Conservation (phyloP, 2,888 invertebrate species). For the Ectropis crepuscularia region DNA sequence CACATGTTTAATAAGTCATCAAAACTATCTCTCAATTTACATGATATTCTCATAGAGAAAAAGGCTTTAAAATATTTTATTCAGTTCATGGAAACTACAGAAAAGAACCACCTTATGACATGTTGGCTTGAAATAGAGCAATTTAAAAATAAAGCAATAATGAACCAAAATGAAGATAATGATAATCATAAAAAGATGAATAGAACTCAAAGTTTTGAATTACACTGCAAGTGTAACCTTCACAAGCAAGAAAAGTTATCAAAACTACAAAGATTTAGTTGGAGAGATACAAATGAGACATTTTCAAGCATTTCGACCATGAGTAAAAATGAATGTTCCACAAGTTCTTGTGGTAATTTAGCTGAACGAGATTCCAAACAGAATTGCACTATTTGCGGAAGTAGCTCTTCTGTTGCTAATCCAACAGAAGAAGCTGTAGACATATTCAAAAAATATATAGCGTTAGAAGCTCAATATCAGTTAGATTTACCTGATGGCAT, state of each 20-base stretch:
- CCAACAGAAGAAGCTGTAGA: slow-evolving; percentile 86
- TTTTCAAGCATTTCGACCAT: slow-evolving; percentile 48
- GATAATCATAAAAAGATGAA: slow-evolving; percentile 59
- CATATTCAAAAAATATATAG: slow-evolving; percentile 92
- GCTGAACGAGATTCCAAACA: slow-evolving; percentile 45
- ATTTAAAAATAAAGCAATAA: slow-evolving; percentile 74
- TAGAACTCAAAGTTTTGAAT: slow-evolving; percentile 71
- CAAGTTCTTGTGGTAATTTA: slow-evolving; percentile 68
- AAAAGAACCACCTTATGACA: slow-evolving; percentile 87
- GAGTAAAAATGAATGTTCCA: slow-evolving; percentile 56
- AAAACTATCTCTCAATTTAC: slow-evolving; percentile 89
- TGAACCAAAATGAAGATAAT: slow-evolving; percentile 45
- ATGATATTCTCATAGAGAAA: slow-evolving; percentile 91
- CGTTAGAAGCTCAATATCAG: slow-evolving; percentile 86
- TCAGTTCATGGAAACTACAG: slow-evolving; percentile 93
- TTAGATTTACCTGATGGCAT: slow-evolving; percentile 85
- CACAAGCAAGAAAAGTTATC: slow-evolving; percentile 47
- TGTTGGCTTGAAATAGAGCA: slow-evolving; percentile 92
- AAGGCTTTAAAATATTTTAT: slow-evolving; percentile 93
- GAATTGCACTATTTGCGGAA: slow-evolving; percentile 30
- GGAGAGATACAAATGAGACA: slow-evolving; percentile 54
- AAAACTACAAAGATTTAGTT: slow-evolving; percentile 55
- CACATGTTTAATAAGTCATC: slow-evolving; percentile 81
- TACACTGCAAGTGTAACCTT: slow-evolving; percentile 55
- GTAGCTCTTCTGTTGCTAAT: slow-evolving; percentile 52